These are phyloP conservation scores for Arctocebus calabarensis DNA, from an alignment of 2,797 vertebrate species.

Conservation along the genomic window DNA sequence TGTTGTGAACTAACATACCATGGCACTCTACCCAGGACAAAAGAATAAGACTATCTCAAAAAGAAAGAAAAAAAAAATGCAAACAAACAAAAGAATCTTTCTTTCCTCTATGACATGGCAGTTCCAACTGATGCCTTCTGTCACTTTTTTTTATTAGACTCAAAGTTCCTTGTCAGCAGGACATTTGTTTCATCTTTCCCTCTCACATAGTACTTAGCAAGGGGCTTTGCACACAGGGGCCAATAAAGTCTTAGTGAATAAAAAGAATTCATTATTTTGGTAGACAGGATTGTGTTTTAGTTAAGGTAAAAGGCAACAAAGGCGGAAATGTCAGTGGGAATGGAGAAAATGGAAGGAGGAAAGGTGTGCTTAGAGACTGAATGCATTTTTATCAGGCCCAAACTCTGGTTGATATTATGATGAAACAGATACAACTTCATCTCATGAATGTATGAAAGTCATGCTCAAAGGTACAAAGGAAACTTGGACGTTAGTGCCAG, in stretches of 20 bases:
- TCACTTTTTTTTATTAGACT: constrained; percentile 15
- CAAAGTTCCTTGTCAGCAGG: constrained; percentile 12
- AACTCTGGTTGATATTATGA: neutral
- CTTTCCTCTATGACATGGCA: neutral
- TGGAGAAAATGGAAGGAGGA: neutral
- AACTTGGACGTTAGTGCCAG: neutral
- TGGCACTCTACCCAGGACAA: too few relatives aligned
- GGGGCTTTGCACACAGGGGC: neutral
- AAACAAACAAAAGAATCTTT: too few relatives aligned
- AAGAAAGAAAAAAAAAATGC: too few relatives aligned
- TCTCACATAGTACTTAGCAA: neutral
- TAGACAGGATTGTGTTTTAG: neutral
- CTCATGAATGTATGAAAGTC: constrained; percentile 20
- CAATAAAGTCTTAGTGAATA: neutral
- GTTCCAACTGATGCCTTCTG: neutral
- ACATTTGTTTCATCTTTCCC: neutral
- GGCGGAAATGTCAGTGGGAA: neutral
- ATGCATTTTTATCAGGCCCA: neutral
- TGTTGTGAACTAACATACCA: too few relatives aligned
- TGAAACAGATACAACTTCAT: neutral
- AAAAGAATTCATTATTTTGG: neutral
- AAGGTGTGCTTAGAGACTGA: constrained; percentile 19
- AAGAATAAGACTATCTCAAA: too few relatives aligned
- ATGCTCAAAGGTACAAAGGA: constrained; percentile 34
- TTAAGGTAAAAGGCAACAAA: constrained; percentile 52